phyloP scores from a whole-genome alignment of 2,113 vertebrate species.

The Stegastes partitus region DNA sequence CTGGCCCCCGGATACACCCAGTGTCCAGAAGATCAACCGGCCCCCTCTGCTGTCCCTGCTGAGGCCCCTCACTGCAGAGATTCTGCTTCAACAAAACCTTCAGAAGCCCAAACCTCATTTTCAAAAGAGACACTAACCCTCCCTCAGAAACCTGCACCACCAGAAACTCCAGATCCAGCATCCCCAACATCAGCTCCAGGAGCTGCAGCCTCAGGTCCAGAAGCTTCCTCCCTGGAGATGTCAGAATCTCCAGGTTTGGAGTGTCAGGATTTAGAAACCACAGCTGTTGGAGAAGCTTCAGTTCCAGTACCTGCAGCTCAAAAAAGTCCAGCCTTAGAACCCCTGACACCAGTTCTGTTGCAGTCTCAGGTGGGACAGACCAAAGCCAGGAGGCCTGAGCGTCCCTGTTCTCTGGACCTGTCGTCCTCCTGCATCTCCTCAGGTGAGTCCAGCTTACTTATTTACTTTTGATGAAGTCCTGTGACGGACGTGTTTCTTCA shows the following conservation, averaged over 20 bases:
- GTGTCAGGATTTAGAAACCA: background rate
- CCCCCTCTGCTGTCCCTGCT: background rate
- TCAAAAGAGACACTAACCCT: background rate
- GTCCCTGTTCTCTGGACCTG: constrained; percentile 94
- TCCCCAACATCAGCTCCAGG: no score
- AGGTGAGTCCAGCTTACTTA: constrained; percentile 82
- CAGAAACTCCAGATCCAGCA: background rate
- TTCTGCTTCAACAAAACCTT: background rate
- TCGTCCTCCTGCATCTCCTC: constrained; percentile 87
- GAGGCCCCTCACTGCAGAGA: background rate
- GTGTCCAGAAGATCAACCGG: background rate
- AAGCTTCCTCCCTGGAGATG: background rate
- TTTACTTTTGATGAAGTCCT: no score
- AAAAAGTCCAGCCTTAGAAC: background rate
- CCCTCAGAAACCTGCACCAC: background rate
- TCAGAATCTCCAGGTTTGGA: background rate
- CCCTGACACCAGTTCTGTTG: constrained; percentile 25
- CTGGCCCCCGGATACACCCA: background rate
- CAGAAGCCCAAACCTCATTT: background rate
- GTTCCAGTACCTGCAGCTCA: constrained; percentile 3
- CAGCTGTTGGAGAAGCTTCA: background rate
- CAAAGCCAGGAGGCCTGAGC: constrained; percentile 88
- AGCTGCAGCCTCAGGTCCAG: background rate
- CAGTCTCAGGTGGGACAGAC: constrained; percentile 79
- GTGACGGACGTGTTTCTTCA: background rate